phyloP scores from a whole-genome alignment of 2,888 invertebrate species.

The Idaea aversata region DNA sequence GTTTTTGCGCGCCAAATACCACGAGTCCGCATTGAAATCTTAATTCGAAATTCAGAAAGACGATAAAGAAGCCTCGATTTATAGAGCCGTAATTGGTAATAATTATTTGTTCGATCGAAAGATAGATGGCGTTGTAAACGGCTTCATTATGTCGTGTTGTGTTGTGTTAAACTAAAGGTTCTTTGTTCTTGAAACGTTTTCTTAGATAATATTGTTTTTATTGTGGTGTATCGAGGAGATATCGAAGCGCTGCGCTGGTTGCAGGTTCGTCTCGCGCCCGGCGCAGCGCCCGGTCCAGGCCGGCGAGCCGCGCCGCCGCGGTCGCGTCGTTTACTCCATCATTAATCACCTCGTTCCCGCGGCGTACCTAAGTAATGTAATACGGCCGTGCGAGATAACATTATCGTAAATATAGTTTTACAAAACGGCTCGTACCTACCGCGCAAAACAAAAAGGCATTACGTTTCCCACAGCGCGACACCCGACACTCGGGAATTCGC shows the following conservation, averaged over 20 bases:
- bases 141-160: slow-evolving; percentile 56
- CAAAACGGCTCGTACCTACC: slow-evolving; percentile 67
- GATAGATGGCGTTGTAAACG: slow-evolving; percentile 51
- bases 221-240: neutral
- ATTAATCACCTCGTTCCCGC: slow-evolving; percentile 59
- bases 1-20: slow-evolving; percentile 67
- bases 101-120: slow-evolving; percentile 51
- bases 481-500: slow-evolving; percentile 62
- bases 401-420: slow-evolving; percentile 77
- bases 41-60: slow-evolving; percentile 55
- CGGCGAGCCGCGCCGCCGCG: slow-evolving; percentile 38
- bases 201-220: slow-evolving; percentile 34
- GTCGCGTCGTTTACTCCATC: slow-evolving; percentile 38
- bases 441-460: slow-evolving; percentile 56
- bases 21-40: slow-evolving; percentile 70
- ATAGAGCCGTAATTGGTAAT: slow-evolving; percentile 59
- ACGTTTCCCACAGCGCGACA: slow-evolving; percentile 61
- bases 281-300: slow-evolving; percentile 36
- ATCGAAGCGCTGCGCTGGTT: neutral
- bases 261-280: slow-evolving; percentile 10
- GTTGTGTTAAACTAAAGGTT: slow-evolving; percentile 33
- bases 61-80: slow-evolving; percentile 58
- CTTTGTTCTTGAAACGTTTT: slow-evolving; percentile 14
- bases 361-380: slow-evolving; percentile 63
- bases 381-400: slow-evolving; percentile 63